Evolutionary conservation across 2,113 vertebrate genomes (phyloP), one percentile per base, ranked within the genome.

Genomic region (Phycodurus eques): DNA sequence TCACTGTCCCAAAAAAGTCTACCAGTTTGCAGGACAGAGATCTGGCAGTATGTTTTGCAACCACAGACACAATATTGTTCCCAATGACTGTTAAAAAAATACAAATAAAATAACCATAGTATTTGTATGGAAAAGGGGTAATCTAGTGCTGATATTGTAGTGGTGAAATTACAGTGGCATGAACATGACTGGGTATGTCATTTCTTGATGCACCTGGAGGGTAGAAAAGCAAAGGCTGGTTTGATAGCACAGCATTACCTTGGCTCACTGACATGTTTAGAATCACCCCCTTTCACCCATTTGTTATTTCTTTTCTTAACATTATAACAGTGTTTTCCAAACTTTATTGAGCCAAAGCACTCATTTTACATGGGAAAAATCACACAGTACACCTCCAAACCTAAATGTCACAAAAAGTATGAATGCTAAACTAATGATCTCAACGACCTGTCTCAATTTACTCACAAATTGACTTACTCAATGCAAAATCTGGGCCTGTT

Each of bases 111-210:
- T 84, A 77, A 67, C 46, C 78, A 82, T 76, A 75, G 74, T 47
- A 80, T 71, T 82, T 79, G 67, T 81, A 73, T 59, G 68, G 67
- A 60, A 81, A 85, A 86, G 72, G 74, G 75, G 80, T 89, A 90
- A 89, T 88, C 81, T 86, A 84, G 85, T 87, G 67, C 76, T 79
- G 74, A 73, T 72, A 78, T 75, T 83, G 83, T 76, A 68, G 68
- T 72, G 67, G 74, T 80, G 74, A 86, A 87, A 88, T 88, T 84
- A 90, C 73, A 84, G 84, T 77, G 84, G 77, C 77, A 82, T 83
- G 87, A 81, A 88, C 73, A 82, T 78, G 79, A 80, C 81, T 76
- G 82, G 80, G 72, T 71, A 73, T 76, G 81, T 90, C 82, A 89
- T 79, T 85, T 75, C 80, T 77, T 79, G 82, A 68, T 87, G 80